Evolutionary conservation across 2,888 invertebrate species (phyloP), one percentile per base, ranked within the genome.

Genomic region (Eupsilia transversa): DNA sequence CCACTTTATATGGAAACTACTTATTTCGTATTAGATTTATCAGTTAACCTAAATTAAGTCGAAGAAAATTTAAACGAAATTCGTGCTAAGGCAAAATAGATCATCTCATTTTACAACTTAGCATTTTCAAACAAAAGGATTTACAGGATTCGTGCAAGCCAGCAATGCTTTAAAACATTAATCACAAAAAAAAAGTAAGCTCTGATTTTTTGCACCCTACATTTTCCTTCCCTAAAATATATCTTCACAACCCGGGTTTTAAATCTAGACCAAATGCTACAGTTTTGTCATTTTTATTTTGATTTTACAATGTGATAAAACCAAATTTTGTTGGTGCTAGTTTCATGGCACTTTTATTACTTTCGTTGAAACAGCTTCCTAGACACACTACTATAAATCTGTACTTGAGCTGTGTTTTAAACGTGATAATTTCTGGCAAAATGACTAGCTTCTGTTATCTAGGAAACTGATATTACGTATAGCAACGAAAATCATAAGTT

Each of bases 121-220:
- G 41, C 74, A 81, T 79, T 79, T 83, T 79, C 68, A 46, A 70
- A 88, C 81, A 86, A 86, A 73, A 71, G 73, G 73, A 64, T 78
- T 80, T 77, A 77, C 71, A 74, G 61, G 72, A 79, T 78, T 61
- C 56, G 54, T 38, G 52, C 66, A 46, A 41, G 38, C 83, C 64
- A 75, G 61, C 43, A 27, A 60, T 70, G 72, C 66, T 75, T 63
- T 59, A 79, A 81, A 74, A 83, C 76, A 87, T 87, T 75, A 78
- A 83, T 83, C 86, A 86, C 64, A 38, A 72, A 81, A 80, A 83
- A 79, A 76, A 63, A 17, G 35, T 74, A 61, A 71, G 23, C 64
- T 59, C 69, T 12, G n/a, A 74, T 65, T 33, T 72, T 81, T 81
- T 52, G 30, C 71, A 59, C 57, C 60, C 60, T 30, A 57, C 60